Conservation (phyloP, 2,888 invertebrate species). For the Rhagophthalmus giganteus region DNA sequence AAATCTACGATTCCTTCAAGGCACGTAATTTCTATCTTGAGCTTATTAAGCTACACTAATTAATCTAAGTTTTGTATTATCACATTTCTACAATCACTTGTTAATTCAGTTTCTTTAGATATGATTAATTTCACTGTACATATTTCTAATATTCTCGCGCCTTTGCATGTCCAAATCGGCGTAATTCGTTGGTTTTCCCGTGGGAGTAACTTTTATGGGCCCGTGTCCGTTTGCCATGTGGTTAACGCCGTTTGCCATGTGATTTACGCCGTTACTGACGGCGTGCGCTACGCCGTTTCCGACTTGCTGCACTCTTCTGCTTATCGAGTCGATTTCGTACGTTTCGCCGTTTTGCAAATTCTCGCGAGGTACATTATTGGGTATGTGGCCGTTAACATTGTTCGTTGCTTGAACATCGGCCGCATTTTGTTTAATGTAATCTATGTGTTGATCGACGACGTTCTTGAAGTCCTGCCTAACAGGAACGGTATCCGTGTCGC, state of each 20-base stretch:
- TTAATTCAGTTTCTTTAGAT: conserved; percentile 42
- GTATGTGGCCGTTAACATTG: conserved; percentile 35
- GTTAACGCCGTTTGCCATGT: conserved; percentile 57
- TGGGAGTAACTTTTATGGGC: conserved; percentile 37
- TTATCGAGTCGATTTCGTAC: conserved; percentile 50
- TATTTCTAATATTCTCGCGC: conserved; percentile 41
- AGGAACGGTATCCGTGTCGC: conserved; percentile 78
- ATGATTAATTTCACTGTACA: conserved; percentile 47
- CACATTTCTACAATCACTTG: conserved; percentile 29
- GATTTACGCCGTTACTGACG: conserved; percentile 39
- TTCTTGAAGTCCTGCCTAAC: conserved; percentile 78
- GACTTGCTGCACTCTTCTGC: conserved; percentile 44
- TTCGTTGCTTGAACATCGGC: conserved; percentile 33
- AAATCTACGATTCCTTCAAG: conserved; percentile 10
- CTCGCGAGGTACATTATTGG: too few species aligned
- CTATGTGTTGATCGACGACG: conserved; percentile 70
- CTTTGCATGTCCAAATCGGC: conserved; percentile 38
- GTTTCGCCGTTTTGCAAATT: conserved; percentile 31
- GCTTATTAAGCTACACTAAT: conserved; percentile 6
- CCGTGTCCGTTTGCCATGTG: conserved; percentile 45
- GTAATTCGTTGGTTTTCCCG: conserved; percentile 49
- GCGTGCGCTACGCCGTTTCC: conserved; percentile 39
- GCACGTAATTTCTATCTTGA: conserved; percentile 22
- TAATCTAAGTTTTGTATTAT: conserved; percentile 18
- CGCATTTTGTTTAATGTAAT: conserved; percentile 58